phyloP scores from a whole-genome alignment of 64 coral and sea anemone species.

The Dendrophyllia cribrosa region DNA sequence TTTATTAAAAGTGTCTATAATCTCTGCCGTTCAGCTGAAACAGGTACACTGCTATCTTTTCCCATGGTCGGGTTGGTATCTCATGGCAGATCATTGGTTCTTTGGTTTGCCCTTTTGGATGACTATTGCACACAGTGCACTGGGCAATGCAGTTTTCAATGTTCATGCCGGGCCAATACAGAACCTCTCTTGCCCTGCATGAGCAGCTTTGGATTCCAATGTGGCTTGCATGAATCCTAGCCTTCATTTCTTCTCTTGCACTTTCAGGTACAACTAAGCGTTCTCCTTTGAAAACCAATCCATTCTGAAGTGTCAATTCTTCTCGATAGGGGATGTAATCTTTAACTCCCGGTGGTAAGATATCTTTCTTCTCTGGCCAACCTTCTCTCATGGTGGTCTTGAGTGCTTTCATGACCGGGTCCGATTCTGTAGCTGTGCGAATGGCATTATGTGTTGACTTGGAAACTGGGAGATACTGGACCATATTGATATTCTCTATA shows the following conservation, averaged over 20 bases:
- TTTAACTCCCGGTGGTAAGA: no score
- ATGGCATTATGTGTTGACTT: no score
- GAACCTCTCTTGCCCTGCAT: not conserved
- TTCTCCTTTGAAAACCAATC: slow-evolving; percentile 9
- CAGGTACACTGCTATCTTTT: slow-evolving; percentile 40
- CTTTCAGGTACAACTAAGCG: not conserved
- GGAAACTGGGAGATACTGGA: slow-evolving; percentile 35
- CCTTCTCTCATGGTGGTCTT: no score
- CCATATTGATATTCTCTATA: slow-evolving; percentile 33
- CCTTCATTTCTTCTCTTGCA: slow-evolving; percentile 1
- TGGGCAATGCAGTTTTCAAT: not conserved
- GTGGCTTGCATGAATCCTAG: slow-evolving; percentile 1
- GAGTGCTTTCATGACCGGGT: no score
- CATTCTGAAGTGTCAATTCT: not conserved
- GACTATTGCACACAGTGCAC: not conserved
- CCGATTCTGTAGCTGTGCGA: no score
- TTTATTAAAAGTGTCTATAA: no score
- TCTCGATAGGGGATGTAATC: no score
- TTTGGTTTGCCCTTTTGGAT: not conserved
- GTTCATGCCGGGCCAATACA: slow-evolving; percentile 11
- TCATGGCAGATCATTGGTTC: slow-evolving; percentile 19
- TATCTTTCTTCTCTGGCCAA: no score
- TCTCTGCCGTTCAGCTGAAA: slow-evolving; percentile 37
- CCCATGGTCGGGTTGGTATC: slow-evolving; percentile 40
- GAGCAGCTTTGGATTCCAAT: not conserved